phyloP scores from a whole-genome alignment of 2,888 invertebrate genomes.

The Trissolcus japonicus region DNA sequence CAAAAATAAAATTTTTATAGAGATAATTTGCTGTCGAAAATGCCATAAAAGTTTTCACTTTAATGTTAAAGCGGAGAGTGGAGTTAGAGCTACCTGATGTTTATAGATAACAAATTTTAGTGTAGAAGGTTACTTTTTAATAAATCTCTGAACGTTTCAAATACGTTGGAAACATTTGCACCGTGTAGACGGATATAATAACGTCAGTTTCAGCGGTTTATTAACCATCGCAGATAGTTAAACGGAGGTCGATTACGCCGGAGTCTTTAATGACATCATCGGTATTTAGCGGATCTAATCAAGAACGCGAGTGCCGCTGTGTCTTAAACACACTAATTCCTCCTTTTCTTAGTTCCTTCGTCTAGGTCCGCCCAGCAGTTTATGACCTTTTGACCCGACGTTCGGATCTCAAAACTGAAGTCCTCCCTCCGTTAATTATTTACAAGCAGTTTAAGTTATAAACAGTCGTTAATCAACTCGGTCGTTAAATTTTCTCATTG shows the following conservation, averaged over 20 bases:
- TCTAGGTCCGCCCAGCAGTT: not conserved
- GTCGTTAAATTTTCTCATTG: too few relatives aligned
- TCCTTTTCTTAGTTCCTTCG: not conserved
- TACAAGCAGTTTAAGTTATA: constrained; percentile 1
- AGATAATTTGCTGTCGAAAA: too few relatives aligned
- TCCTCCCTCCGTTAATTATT: too few relatives aligned
- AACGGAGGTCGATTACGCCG: constrained; percentile 40
- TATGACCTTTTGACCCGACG: too few relatives aligned
- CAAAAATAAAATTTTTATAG: too few relatives aligned
- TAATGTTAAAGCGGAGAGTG: not conserved
- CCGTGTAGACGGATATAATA: not conserved
- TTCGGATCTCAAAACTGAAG: too few relatives aligned
- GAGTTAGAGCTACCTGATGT: not conserved
- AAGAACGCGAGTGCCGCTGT: constrained; percentile 31
- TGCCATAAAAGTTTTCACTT: not conserved
- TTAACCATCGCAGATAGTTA: constrained; percentile 28
- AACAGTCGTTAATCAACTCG: constrained; percentile 2
- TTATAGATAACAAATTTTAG: not conserved
- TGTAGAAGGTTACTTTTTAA: not conserved
- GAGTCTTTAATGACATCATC: constrained; percentile 51
- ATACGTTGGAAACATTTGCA: too few relatives aligned
- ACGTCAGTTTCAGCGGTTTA: constrained; percentile 5
- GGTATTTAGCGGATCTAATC: constrained; percentile 50
- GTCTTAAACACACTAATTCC: constrained; percentile 21
- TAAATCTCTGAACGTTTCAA: not conserved